These are phyloP conservation scores for Diadema setosum DNA, from an alignment of 35 echinoderm and acorn worm genomes.

Conservation along the genomic window DNA sequence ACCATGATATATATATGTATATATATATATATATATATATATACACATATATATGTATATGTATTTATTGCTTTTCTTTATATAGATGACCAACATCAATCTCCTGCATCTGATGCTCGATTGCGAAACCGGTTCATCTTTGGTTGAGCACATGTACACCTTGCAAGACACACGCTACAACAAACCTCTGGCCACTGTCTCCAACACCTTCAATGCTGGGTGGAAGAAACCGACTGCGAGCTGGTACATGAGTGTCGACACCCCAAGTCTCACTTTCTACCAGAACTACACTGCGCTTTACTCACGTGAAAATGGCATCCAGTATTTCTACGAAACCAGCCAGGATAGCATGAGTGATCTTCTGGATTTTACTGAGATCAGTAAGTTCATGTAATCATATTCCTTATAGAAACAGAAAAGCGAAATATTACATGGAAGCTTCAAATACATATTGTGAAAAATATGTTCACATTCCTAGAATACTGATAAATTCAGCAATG, in stretches of 20 bases:
- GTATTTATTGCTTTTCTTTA: too few relatives aligned
- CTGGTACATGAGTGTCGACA: not conserved
- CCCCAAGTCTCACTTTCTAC: not conserved
- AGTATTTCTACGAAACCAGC: not conserved
- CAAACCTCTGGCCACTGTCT: not conserved
- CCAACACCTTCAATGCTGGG: not conserved
- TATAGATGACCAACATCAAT: not conserved
- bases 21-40: too few relatives aligned
- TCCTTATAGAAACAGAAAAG: too few relatives aligned
- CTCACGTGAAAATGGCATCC: not conserved
- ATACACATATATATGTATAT: too few relatives aligned
- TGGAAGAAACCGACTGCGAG: not conserved
- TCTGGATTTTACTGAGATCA: conserved; percentile 3
- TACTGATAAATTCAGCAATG: too few relatives aligned
- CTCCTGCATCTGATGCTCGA: not conserved
- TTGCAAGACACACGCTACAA: not conserved
- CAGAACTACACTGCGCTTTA: not conserved
- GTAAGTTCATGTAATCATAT: not conserved
- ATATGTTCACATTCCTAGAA: too few relatives aligned
- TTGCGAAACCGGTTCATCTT: not conserved
- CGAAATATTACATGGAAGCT: too few relatives aligned
- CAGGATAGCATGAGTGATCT: not conserved
- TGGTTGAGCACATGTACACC: not conserved
- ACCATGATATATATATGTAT: too few relatives aligned
- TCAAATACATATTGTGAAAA: too few relatives aligned